A percentile compares a stretch with the other conserved stretches of the same genome.
Conservation (phyloP, 2,888 invertebrate genomes). For the Noctua comes region DNA sequence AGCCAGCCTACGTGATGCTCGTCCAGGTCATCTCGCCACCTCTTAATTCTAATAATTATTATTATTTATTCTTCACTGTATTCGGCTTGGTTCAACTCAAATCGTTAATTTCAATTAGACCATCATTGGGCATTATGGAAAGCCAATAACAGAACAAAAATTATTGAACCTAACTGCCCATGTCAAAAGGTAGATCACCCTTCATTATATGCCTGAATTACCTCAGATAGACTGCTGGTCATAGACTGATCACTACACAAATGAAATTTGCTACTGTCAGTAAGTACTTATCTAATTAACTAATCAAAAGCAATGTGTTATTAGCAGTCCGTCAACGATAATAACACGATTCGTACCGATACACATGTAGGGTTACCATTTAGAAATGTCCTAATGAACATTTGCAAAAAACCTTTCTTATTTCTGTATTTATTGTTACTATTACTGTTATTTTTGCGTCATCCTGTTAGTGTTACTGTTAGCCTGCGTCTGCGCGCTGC, state of each 20-base stretch:
- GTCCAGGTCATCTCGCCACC: not conserved
- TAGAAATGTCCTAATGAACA: not conserved
- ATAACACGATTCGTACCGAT: not conserved
- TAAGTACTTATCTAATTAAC: conserved; percentile 20
- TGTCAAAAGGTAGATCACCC: not conserved
- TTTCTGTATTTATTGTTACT: too few relatives aligned
- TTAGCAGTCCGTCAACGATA: conserved; percentile 8
- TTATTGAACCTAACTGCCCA: not conserved
- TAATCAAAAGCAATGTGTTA: conserved; percentile 25
- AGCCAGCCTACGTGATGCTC: not conserved
- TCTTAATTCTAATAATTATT: not conserved
- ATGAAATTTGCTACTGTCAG: conserved; percentile 4
- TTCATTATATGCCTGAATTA: not conserved
- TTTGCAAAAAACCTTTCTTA: too few relatives aligned
- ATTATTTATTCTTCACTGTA: not conserved
- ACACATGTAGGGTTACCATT: conserved; percentile 1
- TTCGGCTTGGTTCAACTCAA: not conserved
- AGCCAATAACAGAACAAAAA: not conserved
- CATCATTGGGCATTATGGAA: not conserved
- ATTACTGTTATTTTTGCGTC: too few relatives aligned
- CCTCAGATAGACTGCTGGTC: not conserved
- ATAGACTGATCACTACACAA: not conserved
- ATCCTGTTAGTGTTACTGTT: too few relatives aligned
- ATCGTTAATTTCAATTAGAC: not conserved
- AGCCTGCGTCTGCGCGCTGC: too few relatives aligned